phyloP scores from a whole-genome alignment of 2,797 vertebrate genomes.

The Sebastes variabilis region DNA sequence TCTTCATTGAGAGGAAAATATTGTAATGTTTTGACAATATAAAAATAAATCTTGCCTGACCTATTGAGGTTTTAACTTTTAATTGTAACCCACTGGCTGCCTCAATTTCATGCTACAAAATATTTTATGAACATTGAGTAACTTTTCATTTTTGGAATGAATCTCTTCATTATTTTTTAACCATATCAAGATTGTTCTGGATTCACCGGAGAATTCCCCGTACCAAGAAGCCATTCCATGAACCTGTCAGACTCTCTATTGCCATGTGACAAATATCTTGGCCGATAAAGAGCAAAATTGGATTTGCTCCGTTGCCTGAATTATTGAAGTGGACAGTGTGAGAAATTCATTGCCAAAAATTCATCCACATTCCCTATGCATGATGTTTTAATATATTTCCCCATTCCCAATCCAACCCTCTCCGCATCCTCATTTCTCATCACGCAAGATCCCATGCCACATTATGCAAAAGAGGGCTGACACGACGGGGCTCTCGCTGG shows the following conservation, averaged over 20 bases:
- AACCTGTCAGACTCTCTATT: conserved; percentile 66
- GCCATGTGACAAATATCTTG: conserved; percentile 71
- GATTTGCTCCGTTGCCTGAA: conserved; percentile 69
- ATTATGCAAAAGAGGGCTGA: conserved; percentile 34
- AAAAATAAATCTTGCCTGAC: background rate
- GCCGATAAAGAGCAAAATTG: conserved; percentile 65
- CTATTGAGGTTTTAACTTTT: background rate
- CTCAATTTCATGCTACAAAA: conserved; percentile 7
- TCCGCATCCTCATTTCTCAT: conserved; percentile 15
- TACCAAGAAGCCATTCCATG: conserved; percentile 19
- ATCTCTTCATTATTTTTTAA: conserved; percentile 1
- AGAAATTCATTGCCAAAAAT: conserved; percentile 64
- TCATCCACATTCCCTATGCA: conserved; percentile 52
- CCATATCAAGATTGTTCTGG: background rate
- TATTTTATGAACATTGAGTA: conserved; percentile 5
- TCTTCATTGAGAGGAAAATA: background rate
- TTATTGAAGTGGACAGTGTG: conserved; percentile 77
- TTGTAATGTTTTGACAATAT: background rate
- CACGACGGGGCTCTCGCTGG: conserved; percentile 19
- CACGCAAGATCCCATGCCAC: conserved; percentile 5
- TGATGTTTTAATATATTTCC: conserved; percentile 52
- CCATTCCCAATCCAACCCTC: conserved; percentile 28
- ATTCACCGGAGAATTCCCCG: conserved; percentile 20
- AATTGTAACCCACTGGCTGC: background rate
- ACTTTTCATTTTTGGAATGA: background rate